Base-by-base conservation (phyloP, 2,888 invertebrate species). In the Cantharis rustica region DNA sequence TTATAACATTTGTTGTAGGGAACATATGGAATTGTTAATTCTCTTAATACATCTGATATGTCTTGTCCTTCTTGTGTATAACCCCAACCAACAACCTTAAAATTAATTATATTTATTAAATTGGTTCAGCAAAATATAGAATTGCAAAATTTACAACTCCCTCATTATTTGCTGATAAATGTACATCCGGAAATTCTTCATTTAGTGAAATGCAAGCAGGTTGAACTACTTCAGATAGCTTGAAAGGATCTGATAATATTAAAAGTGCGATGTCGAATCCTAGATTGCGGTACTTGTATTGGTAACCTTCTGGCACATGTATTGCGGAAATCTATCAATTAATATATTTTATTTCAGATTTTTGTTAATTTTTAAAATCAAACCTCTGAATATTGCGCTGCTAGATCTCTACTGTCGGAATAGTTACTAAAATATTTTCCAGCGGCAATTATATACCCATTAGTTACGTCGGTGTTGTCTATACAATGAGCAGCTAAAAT, bases 71-170 rank as follows among this genome's bases (percentile, higher is more conserved):
- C 1, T 63, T 17, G 11, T 7, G 63, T 63, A 63, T n/a, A 63
- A 9, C 63, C 63, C 63, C 63, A 63, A 16, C 17, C 63, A 9
- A 16, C 10, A 17, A 63, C 16, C 63, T 63, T 2, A 10, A 63
- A 11, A 16, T 10, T 2, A 2, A 63, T 63, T 63, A 1, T 63
- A 16, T 17, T 16, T 11, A 17, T 3, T 62, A 61, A 9, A 2
- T 11, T 2, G 11, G 1, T 11, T 27, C 27, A 27, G 1, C 9
- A 27, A 17, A 17, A 3, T 17, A 17, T 17, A 17, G 3, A 27
- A 27, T 16, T 17, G 10, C 2, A 1, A 16, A 63, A 76, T 82
- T 83, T 76, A 84, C 84, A 68, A 82, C 79, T 64, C 84, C 84
- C n/a, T 26, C 62, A 20, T 69, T 69, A 66, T 72, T 69, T 1